Base-by-base conservation (phyloP, 1,140 invertebrate genomes). In the Pachyrhynchus sulphureomaculatus region DNA sequence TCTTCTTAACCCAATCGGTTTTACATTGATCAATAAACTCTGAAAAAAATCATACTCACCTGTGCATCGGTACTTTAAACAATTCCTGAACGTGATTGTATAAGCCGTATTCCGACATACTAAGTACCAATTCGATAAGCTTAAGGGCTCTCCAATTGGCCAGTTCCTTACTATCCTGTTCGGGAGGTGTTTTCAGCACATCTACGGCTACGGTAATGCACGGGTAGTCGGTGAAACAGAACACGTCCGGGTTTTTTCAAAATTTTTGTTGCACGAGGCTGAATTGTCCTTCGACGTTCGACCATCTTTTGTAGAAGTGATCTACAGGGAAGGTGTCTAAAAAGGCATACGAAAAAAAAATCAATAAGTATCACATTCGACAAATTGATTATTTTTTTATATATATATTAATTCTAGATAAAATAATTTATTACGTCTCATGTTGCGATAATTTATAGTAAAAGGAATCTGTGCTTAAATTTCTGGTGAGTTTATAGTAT, bases 221-320 rank as follows among this genome's bases (percentile, higher is more conserved):
- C 0, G 89, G 87, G 78, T 93, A 90, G 77, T 98, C 95, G 45
- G 91, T 88, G 75, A 98, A 93, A 72, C 91, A 95, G 76, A 98
- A 96, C 26, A 98, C 85, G 77, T 98, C 96, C 0, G 92, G 86
- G 79, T 93, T 88, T 72, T 93, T 92, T 1, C 98, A 75, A 61
- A 95, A n/a, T n/a, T n/a, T 90, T 62, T 92, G 87, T 57, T 88
- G 84, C 12, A 98, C 83, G 26, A 96, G 82, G 63, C 92, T 94
- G 67, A 97, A 85, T 79, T 98, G 94, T 33, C 92, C 92, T 71
- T 98, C 95, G 10, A 89, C 82, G 76, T 98, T 95, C 60, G 90
- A 90, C 95, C 95, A 98, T 41, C 88, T 84, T 44, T 90, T 82
- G 18, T 62, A 62, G 24, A 62, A 62, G 4, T 62, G 59, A 15